A percentile compares a stretch with the other conserved stretches of the same genome.
Evolutionary conservation across 2,888 invertebrate genomes (phyloP).

Genomic region (Germaria angustata): DNA sequence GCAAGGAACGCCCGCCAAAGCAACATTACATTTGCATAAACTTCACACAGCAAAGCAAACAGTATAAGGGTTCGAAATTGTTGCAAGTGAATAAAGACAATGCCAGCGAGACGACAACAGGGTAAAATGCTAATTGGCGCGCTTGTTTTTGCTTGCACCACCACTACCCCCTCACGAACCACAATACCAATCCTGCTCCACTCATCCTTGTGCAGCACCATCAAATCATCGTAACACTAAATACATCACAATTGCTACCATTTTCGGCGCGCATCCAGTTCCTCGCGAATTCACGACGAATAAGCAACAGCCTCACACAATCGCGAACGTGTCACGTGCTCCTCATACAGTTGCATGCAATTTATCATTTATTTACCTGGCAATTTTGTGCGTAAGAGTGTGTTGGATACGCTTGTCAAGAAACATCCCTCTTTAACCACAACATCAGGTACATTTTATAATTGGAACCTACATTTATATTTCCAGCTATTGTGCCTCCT

Average conservation of each 20-base stretch:
- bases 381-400: slow-evolving; percentile 37
- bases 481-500: neutral
- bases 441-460: slow-evolving; percentile 22
- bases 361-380: slow-evolving; percentile 79
- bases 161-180: slow-evolving; percentile 24
- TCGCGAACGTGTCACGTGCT: slow-evolving; percentile 71
- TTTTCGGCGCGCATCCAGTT: slow-evolving; percentile 70
- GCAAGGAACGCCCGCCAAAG: slow-evolving; percentile 63
- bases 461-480: slow-evolving; percentile 32
- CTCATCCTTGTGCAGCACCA: neutral
- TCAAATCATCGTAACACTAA: slow-evolving; percentile 17
- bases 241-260: slow-evolving; percentile 43
- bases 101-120: slow-evolving; percentile 65
- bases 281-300: slow-evolving; percentile 76
- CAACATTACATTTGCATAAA: slow-evolving; percentile 71
- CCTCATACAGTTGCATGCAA: slow-evolving; percentile 69
- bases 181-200: slow-evolving; percentile 42
- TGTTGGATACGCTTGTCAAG: slow-evolving; percentile 17
- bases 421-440: slow-evolving; percentile 54
- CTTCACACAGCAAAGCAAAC: slow-evolving; percentile 42
- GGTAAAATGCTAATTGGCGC: slow-evolving; percentile 77
- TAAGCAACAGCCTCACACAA: slow-evolving; percentile 74
- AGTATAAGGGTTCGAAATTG: slow-evolving; percentile 49
- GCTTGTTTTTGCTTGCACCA: slow-evolving; percentile 63
- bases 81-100: slow-evolving; percentile 69